Percentiles rank a stretch among this genome's conserved stretches.
Conservation (phyloP, 2,888 invertebrate genomes). For the Polydrusus pterygomalis region DNA sequence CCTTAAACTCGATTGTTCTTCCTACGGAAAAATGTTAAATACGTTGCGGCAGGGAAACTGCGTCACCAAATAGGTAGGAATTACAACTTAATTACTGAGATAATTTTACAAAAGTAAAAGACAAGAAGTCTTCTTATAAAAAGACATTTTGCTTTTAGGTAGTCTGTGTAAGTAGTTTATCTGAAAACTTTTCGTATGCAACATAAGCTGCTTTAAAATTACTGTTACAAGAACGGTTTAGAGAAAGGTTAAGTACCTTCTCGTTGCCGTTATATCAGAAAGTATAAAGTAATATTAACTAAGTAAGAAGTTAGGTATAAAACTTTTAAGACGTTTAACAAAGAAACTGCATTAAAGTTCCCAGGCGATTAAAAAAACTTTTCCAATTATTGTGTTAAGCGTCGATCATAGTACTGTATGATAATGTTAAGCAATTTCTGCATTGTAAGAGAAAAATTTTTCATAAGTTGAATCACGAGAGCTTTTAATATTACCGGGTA, state of each 20-base stretch:
- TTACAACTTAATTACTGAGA: not conserved
- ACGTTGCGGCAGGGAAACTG: too few relatives aligned
- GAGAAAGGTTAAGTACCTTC: slow-evolving; percentile 27
- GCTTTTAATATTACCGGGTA: too few relatives aligned
- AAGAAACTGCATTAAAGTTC: not conserved
- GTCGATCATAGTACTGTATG: too few relatives aligned
- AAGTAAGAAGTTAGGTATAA: slow-evolving; percentile 12
- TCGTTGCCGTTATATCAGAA: not conserved
- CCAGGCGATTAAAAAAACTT: not conserved
- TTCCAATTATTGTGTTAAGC: too few relatives aligned
- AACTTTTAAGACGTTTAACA: not conserved
- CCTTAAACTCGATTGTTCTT: too few relatives aligned
- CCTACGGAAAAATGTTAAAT: too few relatives aligned
- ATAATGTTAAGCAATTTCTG: too few relatives aligned
- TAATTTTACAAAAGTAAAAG: slow-evolving; percentile 17
- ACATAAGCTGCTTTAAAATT: slow-evolving; percentile 34
- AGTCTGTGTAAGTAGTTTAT: slow-evolving; percentile 31
- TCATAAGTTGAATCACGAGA: too few relatives aligned
- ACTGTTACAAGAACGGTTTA: slow-evolving; percentile 30
- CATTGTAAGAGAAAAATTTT: too few relatives aligned
- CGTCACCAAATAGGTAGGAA: too few relatives aligned
- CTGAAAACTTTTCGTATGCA: slow-evolving; percentile 36
- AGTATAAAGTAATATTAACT: slow-evolving; percentile 19
- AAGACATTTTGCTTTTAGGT: slow-evolving; percentile 30
- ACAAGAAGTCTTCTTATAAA: slow-evolving; percentile 30